Percentiles rank a stretch among this genome's conserved stretches.
Evolutionary conservation across 2,797 vertebrate species (phyloP).

Genomic region (Xerus rutilus): DNA sequence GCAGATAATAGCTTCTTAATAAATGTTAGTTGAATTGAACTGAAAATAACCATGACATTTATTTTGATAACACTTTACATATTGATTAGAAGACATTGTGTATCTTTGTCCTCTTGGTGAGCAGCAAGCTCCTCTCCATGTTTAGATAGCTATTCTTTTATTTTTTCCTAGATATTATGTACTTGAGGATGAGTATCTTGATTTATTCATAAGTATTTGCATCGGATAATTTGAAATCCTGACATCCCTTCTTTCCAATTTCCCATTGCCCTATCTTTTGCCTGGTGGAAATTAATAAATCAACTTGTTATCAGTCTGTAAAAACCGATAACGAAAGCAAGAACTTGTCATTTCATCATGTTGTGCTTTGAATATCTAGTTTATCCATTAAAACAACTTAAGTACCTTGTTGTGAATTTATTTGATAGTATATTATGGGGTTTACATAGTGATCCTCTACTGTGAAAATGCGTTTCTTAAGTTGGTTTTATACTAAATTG

Average conservation of each 20-base stretch:
- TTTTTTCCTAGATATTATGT: not conserved
- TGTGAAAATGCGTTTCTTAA: not conserved
- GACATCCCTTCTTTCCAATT: not conserved
- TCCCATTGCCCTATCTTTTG: not conserved
- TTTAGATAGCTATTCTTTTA: too few relatives aligned
- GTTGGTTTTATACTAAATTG: not conserved
- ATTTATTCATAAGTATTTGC: constrained; percentile 51
- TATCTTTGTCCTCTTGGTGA: not conserved
- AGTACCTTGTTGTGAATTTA: not conserved
- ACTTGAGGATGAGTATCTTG: not conserved
- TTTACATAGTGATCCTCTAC: not conserved
- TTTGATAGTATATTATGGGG: not conserved
- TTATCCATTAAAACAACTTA: constrained; percentile 12
- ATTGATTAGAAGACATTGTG: constrained; percentile 22
- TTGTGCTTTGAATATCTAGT: not conserved
- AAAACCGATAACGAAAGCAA: constrained; percentile 44
- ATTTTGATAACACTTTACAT: not conserved
- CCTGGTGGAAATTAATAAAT: constrained; percentile 62
- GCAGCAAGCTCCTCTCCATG: not conserved
- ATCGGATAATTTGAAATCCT: constrained; percentile 41
- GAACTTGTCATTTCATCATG: not conserved
- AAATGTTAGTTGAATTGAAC: constrained; percentile 11
- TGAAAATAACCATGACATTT: not conserved
- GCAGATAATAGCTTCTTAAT: not conserved
- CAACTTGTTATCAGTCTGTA: constrained; percentile 48